Base-by-base conservation (phyloP, 1,140 invertebrate species). In the Musca domestica region DNA sequence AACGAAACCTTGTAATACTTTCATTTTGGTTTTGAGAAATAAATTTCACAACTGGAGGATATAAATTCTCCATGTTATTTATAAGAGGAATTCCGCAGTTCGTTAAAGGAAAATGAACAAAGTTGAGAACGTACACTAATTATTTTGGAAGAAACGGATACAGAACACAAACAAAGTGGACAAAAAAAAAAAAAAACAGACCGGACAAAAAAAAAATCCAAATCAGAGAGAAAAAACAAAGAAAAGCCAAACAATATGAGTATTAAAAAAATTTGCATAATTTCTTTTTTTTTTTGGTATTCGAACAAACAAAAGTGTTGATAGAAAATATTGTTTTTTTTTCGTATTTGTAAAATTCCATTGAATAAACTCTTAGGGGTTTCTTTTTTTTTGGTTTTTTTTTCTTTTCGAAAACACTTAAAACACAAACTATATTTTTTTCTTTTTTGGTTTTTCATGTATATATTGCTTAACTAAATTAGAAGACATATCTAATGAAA, bases 21-120 rank as follows among this genome's bases (percentile, higher is more conserved):
- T 51, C 12, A 27, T 56, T 30, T 30, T 30, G 27, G 9, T 12
- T 41, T 41, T 41, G 34, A 7, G 34, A 41, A 41, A 41, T 41
- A 41, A 41, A 41, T 41, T 41, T 41, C 34, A n/a, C n/a, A 41
- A 41, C 2, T 9, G 4, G 27, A 6, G 19, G 56, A 34, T 56
- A 56, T 23, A 27, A 51, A 56, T 34, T 61, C 6, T 61, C 56
- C 56, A 61, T 61, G 34, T 34, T 41, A 61, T 61, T 61, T 61
- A 61, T 61, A 61, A 61, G 56, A 61, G 56, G 56, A 61, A 61
- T 61, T 61, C 56, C 56, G 56, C 27, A 61, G 34, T 54, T 61
- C 34, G 17, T 41, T 23, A 61, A 41, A 17, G 4, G 27, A 61
- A 61, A 41, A 41, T 41, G 34, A 41, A 41, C 34, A 41, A 41